These are phyloP conservation scores for Prosopocoilus inquinatus DNA, from an alignment of 2,888 invertebrate genomes.

Conservation along the genomic window DNA sequence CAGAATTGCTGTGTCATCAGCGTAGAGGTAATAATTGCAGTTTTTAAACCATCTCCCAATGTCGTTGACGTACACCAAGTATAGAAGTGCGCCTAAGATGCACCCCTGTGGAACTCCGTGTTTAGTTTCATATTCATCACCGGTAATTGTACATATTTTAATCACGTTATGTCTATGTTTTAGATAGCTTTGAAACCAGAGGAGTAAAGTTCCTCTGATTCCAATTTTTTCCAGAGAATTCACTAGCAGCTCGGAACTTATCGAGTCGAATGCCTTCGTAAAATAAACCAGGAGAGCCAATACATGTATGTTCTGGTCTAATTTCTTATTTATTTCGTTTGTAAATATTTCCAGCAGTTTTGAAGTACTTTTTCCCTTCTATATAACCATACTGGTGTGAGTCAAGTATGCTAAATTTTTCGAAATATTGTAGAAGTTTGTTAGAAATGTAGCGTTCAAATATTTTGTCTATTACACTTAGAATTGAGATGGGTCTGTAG, in stretches of 20 bases:
- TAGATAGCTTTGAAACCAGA: not conserved
- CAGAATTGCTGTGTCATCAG: not conserved
- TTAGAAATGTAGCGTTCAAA: not conserved
- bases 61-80: not conserved
- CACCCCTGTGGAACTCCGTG: not conserved
- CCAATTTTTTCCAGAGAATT: not conserved
- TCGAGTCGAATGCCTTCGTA: not conserved
- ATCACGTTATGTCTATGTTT: not conserved
- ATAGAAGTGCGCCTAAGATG: not conserved
- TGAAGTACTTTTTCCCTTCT: not conserved
- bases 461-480: not conserved
- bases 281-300: not conserved
- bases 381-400: not conserved
- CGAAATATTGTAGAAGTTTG: not conserved
- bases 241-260: not conserved
- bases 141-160: not conserved
- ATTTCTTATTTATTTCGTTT: not conserved
- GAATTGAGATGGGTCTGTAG: not conserved
- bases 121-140: not conserved
- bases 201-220: not conserved
- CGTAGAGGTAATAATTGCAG: no score
- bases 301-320: not conserved
- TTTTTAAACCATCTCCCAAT: no score
- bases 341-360: not conserved
- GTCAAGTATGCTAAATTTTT: not conserved